These are phyloP conservation scores for Melieria omissa DNA, from an alignment of 2,888 invertebrate species.

Conservation along the genomic window DNA sequence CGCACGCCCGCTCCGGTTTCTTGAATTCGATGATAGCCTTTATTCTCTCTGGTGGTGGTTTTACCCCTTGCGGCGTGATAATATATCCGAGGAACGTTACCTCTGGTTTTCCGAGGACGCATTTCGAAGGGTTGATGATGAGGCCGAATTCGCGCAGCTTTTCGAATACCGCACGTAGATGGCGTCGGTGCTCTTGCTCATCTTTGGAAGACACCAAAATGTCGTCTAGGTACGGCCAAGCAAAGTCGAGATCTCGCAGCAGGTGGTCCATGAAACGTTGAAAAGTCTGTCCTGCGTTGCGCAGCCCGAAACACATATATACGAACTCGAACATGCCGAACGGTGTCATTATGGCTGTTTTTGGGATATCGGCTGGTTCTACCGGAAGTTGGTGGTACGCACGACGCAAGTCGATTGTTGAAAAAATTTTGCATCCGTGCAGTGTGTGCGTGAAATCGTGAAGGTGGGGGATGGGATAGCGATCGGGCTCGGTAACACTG, in stretches of 20 bases:
- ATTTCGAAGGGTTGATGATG: slow-evolving; percentile 1
- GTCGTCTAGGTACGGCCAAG: slow-evolving; percentile 48
- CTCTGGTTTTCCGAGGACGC: slow-evolving; percentile 26
- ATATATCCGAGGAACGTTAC: slow-evolving; percentile 41
- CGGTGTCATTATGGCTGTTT: slow-evolving; percentile 42
- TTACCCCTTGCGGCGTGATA: slow-evolving; percentile 31
- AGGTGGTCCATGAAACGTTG: slow-evolving; percentile 41
- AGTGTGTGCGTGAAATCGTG: slow-evolving; percentile 38
- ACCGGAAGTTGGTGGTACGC: slow-evolving; percentile 44
- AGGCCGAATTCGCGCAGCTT: background rate
- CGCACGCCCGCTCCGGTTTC: slow-evolving; percentile 31
- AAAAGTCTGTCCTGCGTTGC: slow-evolving; percentile 37
- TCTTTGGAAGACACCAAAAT: slow-evolving; percentile 34
- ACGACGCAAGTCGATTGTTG: slow-evolving; percentile 35
- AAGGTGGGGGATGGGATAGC: slow-evolving; percentile 39
- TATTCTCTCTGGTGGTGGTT: slow-evolving; percentile 36
- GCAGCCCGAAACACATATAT: slow-evolving; percentile 37
- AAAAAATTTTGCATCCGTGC: slow-evolving; percentile 35
- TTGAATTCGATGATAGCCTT: slow-evolving; percentile 38
- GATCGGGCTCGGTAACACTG: slow-evolving; percentile 16
- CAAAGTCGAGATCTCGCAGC: slow-evolving; percentile 29
- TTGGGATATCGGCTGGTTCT: slow-evolving; percentile 31
- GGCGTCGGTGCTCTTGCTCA: slow-evolving; percentile 32
- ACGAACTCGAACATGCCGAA: slow-evolving; percentile 41
- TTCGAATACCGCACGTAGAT: background rate